A percentile compares a stretch with the other conserved stretches of the same genome.
phyloP scores from a whole-genome alignment of 2,113 vertebrate genomes.

The Symphodus melops region DNA sequence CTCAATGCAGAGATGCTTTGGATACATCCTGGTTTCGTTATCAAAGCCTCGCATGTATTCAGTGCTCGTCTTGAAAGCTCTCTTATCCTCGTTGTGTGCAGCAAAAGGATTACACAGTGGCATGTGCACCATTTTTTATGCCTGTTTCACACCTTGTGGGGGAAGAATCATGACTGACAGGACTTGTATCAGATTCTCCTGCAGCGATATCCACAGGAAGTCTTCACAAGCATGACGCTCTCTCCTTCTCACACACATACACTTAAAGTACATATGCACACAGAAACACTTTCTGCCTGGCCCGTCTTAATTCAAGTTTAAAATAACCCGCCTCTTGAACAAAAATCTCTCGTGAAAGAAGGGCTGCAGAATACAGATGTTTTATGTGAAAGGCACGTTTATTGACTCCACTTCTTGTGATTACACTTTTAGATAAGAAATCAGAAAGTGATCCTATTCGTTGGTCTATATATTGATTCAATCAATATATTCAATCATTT shows the following conservation, averaged over 20 bases:
- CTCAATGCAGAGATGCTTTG: slow-evolving; percentile 9
- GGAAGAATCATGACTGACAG: slow-evolving; percentile 74
- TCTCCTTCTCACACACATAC: background rate
- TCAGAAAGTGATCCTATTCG: too few relatives aligned
- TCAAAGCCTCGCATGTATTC: slow-evolving; percentile 12
- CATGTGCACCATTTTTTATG: slow-evolving; percentile 59
- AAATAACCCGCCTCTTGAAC: slow-evolving; percentile 31
- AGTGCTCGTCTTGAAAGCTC: slow-evolving; percentile 29
- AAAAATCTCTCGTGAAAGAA: background rate
- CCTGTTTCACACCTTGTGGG: slow-evolving; percentile 72
- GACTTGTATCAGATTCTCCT: slow-evolving; percentile 60
- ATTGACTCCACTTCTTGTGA: background rate
- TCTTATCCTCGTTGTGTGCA: slow-evolving; percentile 34
- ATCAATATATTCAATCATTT: too few relatives aligned
- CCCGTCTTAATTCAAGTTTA: slow-evolving; percentile 31
- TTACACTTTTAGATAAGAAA: background rate
- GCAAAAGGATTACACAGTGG: slow-evolving; percentile 53
- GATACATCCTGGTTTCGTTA: slow-evolving; percentile 16
- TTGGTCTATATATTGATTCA: too few relatives aligned
- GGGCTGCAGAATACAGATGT: background rate
- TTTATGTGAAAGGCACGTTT: slow-evolving; percentile 1
- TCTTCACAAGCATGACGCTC: slow-evolving; percentile 42
- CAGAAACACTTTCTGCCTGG: slow-evolving; percentile 22
- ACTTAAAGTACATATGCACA: background rate
- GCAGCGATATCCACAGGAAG: slow-evolving; percentile 59